These are phyloP conservation scores for Chrysopilus asiliformis DNA, from an alignment of 2,888 invertebrate species.

Conservation along the genomic window DNA sequence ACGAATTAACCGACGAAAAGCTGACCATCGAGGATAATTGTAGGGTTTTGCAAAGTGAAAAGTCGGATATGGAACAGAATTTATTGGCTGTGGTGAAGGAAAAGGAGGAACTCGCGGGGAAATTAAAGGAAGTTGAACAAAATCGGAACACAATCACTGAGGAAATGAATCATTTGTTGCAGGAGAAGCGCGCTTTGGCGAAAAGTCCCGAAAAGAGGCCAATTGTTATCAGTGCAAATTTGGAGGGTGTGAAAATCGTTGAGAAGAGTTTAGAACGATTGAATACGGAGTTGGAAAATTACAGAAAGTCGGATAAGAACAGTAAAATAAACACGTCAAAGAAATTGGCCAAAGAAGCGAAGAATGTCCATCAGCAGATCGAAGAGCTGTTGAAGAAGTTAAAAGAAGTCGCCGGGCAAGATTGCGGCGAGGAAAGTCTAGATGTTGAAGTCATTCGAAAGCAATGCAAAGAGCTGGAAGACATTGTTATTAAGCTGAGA, in stretches of 20 bases:
- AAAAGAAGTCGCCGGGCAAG: not conserved
- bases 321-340: constrained; percentile 31
- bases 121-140: constrained; percentile 17
- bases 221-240: not conserved
- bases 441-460: constrained; percentile 20
- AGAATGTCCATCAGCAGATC: constrained; percentile 28
- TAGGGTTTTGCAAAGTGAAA: constrained; percentile 38
- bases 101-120: constrained; percentile 11
- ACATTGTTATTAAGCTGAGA: constrained; percentile 37
- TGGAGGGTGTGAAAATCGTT: constrained; percentile 20
- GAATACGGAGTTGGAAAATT: constrained; percentile 31
- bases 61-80: constrained; percentile 22
- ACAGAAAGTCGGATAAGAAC: constrained; percentile 30
- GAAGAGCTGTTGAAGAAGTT: constrained; percentile 26
- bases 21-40: constrained; percentile 37
- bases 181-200: constrained; percentile 2
- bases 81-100: not conserved
- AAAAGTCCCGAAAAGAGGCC: not conserved
- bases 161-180: constrained; percentile 10
- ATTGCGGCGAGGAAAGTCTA: not conserved
- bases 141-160: constrained; percentile 12
- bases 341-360: constrained; percentile 33
- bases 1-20: constrained; percentile 41
- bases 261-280: constrained; percentile 27
- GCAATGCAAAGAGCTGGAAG: constrained; percentile 32